Base-by-base conservation (phyloP, 2,797 vertebrate genomes). In the Eulemur coronatus region DNA sequence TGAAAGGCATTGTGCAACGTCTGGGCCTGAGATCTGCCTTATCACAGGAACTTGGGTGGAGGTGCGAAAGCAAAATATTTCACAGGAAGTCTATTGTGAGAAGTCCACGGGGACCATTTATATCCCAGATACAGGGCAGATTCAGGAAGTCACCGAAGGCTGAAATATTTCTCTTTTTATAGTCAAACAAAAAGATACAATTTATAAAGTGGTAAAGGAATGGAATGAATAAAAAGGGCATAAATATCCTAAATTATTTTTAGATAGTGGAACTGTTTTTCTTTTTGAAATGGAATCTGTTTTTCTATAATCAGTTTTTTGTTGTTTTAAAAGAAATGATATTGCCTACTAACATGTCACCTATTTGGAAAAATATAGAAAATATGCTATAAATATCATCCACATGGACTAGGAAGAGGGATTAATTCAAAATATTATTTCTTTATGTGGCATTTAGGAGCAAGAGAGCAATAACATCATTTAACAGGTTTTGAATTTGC, bases 341-440 rank as follows among this genome's bases (percentile, higher is more conserved):
- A 92, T 79, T 50, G 92, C 41, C 70, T 89, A 46, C 52, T 94
- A 92, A 84, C 93, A 94, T 43, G 50, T 82, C 41, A 95, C 7
- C 46, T 33, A 87, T 65, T 85, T 92, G 89, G 43, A 46, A 96
- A 97, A 96, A 3, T 17, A 78, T 57, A 86, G 88, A 89, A 67
- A 91, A 96, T 84, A 28, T 4, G 11, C 46, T 84, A 75, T 63
- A 95, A 61, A 78, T 55, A 41, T 20, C 65, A 95, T 82, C 80
- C 41, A 0, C 6, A 15, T 20, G 20, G 57, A 50, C 79, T 82
- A 92, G 67, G 15, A 89, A 76, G 0, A 55, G 6, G 3, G 57
- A 63, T 85, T 93, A 48, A 67, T 63, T 96, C 52, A 92, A 94
- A 94, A 78, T 41, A 26, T 61, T 63, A 69, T 78, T 70, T n/a